Evolutionary conservation across 1,140 invertebrate species (phyloP), one percentile per base, ranked within the genome.

Genomic region (Drosophila rhopaloa): DNA sequence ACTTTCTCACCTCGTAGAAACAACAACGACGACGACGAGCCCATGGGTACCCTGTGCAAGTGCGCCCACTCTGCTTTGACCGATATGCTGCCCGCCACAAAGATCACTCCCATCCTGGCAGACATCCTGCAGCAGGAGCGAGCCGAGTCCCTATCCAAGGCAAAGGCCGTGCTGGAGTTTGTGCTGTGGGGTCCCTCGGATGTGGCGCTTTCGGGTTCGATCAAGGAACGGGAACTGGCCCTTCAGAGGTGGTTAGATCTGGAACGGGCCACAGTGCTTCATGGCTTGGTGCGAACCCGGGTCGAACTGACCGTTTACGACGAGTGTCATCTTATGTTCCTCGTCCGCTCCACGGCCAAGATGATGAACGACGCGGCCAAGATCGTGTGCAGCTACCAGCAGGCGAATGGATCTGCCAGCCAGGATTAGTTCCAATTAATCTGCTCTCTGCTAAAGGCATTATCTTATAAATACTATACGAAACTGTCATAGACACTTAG

Each of bases 141-240:
- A 27, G 95, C 96, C 0, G 94, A 96, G 32, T 96, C 96, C 2
- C 86, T 97, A 27, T 94, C 94, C 16, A 92, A 91, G 62, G 79
- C 89, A 16, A 97, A 97, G 92, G 95, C 96, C 0, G 94, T 97
- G 0, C 90, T 97, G 29, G 97, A 97, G 85, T 97, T 96, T 80
- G 96, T 96, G 66, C 92, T 98, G 2, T 98, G 97, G 96, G 97
- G 97, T 4, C 97, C 97, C 1, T 94, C 96, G 10, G 96, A 97
- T 81, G 95, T 96, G 1, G 94, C 94, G 0, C 93, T 96, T 10
- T 94, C 95, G 0, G 94, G 94, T 6, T 94, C 94, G 0, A 93
- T 94, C 0, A 94, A 94, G 29, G 96, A 96, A 66, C 93, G 95
- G 4, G 96, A 96, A 73, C 81, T 95, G 13, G 95, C 95, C 0